phyloP scores from a whole-genome alignment of 2,888 invertebrate genomes.

The Hypomecis punctinalis region DNA sequence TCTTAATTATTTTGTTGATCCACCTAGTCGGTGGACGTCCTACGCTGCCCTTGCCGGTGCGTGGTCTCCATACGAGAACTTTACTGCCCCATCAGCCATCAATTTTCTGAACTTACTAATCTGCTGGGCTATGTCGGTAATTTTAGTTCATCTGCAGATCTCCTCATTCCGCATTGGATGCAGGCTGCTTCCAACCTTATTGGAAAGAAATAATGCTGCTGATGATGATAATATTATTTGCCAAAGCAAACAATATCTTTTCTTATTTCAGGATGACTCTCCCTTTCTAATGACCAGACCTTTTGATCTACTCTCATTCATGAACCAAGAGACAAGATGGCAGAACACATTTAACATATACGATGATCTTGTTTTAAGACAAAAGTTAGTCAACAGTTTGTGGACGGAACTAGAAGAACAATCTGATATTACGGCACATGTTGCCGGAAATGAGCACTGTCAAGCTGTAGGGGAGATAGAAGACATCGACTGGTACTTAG shows the following conservation, averaged over 20 bases:
- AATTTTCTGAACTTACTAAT: too few species aligned
- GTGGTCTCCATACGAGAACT: too few species aligned
- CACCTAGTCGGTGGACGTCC: too few species aligned
- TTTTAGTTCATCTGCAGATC: too few species aligned
- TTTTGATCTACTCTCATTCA: slow-evolving; percentile 89
- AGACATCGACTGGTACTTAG: slow-evolving; percentile 88
- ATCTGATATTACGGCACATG: slow-evolving; percentile 85
- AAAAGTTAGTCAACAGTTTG: slow-evolving; percentile 86
- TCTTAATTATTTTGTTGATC: too few species aligned
- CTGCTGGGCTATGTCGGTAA: too few species aligned
- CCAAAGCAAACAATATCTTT: not conserved
- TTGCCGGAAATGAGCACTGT: slow-evolving; percentile 88
- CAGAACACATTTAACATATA: slow-evolving; percentile 86
- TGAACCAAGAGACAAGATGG: slow-evolving; percentile 90
- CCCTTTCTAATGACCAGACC: slow-evolving; percentile 89
- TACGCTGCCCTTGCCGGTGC: too few species aligned
- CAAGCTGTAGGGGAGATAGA: slow-evolving; percentile 87
- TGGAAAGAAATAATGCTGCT: too few species aligned
- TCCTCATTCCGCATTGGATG: too few species aligned
- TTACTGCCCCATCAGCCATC: too few species aligned
- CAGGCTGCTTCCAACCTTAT: too few species aligned
- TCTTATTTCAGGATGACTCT: slow-evolving; percentile 86
- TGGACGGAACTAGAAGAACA: slow-evolving; percentile 85
- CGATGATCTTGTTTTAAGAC: slow-evolving; percentile 86
- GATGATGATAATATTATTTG: too few species aligned